Conservation (phyloP, 2,113 vertebrate species). For the Hippocampus zosterae region DNA sequence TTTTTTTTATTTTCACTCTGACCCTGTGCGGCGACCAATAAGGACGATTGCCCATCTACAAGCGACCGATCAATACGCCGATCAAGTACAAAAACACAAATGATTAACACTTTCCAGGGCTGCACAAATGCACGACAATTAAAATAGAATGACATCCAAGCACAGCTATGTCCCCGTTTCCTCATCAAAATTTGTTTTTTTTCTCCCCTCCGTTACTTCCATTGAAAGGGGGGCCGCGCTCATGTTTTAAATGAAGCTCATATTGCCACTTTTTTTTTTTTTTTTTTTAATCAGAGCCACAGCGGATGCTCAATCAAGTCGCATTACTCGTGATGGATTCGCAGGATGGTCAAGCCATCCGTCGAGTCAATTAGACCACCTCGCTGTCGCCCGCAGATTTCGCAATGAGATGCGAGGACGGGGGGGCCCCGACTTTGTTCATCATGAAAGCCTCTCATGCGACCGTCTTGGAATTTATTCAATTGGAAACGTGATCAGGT, state of each 20-base stretch:
- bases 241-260: constrained; percentile 66
- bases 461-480: constrained; percentile 38
- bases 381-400: constrained; percentile 59
- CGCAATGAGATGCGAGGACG: constrained; percentile 48
- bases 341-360: constrained; percentile 63
- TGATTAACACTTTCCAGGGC: neutral
- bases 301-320: constrained; percentile 66
- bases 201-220: too few relatives aligned
- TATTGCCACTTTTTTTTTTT: constrained; percentile 38
- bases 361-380: constrained; percentile 75
- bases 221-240: constrained; percentile 33
- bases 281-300: constrained; percentile 67
- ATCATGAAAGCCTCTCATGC: constrained; percentile 51
- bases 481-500: neutral
- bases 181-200: constrained; percentile 36
- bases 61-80: neutral
- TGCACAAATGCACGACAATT: neutral
- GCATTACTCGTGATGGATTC: constrained; percentile 69
- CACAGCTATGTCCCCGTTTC: constrained; percentile 25
- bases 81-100: neutral
- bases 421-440: constrained; percentile 60
- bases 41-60: neutral
- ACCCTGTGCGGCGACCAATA: neutral
- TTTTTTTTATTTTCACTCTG: constrained; percentile 3
- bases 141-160: constrained; percentile 13